A percentile compares a stretch with the other conserved stretches of the same genome.
Conservation (phyloP, 2,113 vertebrate species). For the Gracilinanus agilis region DNA sequence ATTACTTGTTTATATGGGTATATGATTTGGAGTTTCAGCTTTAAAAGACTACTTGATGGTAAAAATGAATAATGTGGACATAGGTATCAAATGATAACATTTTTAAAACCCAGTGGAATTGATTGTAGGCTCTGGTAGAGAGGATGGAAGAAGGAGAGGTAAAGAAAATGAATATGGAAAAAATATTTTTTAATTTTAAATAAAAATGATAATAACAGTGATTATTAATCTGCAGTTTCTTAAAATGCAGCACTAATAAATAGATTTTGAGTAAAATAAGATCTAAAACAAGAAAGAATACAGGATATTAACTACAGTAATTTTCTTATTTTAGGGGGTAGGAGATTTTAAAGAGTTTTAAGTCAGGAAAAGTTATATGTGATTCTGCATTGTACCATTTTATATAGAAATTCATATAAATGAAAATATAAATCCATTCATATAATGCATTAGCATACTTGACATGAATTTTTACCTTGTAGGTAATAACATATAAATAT, state of each 20-base stretch:
- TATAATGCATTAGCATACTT: conserved; percentile 50
- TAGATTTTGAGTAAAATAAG: background rate
- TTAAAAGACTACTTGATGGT: too few relatives aligned
- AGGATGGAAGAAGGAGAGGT: too few relatives aligned
- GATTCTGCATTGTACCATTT: background rate
- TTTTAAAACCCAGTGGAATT: too few relatives aligned
- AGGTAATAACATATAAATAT: background rate
- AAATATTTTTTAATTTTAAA: too few relatives aligned
- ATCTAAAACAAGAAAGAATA: conserved; percentile 8
- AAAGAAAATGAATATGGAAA: too few relatives aligned
- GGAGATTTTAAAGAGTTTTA: background rate
- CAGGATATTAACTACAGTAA: background rate
- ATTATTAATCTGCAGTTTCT: background rate
- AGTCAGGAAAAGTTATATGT: background rate
- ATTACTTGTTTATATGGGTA: too few relatives aligned
- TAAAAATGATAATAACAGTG: too few relatives aligned
- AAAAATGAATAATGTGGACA: too few relatives aligned
- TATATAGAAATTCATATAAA: conserved; percentile 59
- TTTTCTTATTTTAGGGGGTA: background rate
- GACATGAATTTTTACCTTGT: conserved; percentile 74
- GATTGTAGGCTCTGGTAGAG: too few relatives aligned
- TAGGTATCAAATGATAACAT: too few relatives aligned
- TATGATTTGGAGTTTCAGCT: too few relatives aligned
- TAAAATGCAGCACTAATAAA: background rate
- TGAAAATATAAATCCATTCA: conserved; percentile 23